Evolutionary conservation across 2,113 vertebrate species (phyloP).

Genomic region (Rhea americana): DNA sequence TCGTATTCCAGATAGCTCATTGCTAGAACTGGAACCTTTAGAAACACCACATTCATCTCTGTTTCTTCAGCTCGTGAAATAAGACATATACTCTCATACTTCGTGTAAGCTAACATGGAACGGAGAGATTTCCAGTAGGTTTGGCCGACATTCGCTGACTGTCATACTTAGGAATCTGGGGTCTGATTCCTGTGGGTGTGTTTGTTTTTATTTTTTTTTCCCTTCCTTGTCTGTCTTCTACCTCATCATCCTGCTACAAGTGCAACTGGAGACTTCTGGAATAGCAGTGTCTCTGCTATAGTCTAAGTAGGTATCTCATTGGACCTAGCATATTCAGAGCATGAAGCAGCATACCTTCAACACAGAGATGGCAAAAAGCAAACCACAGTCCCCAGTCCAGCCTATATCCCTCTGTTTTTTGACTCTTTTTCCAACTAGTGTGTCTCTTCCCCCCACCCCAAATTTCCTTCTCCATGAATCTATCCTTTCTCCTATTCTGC

Average conservation of each 20-base stretch:
- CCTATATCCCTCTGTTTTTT: background rate
- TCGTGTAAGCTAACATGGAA: background rate
- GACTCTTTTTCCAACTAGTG: background rate
- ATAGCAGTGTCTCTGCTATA: background rate
- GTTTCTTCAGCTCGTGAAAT: background rate
- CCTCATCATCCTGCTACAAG: background rate
- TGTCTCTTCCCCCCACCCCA: rapidly evolving
- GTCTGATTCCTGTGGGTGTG: background rate
- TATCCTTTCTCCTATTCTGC: background rate
- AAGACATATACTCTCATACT: background rate
- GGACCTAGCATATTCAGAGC: background rate
- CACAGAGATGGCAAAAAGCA: background rate
- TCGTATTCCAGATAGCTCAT: background rate
- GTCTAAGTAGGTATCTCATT: background rate
- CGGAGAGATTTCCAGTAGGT: background rate
- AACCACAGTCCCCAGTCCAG: background rate
- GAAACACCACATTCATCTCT: background rate
- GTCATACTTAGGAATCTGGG: background rate
- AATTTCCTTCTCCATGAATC: background rate
- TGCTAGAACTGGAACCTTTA: background rate
- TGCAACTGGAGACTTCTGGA: background rate
- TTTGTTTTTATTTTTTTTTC: background rate
- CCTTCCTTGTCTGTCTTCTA: background rate
- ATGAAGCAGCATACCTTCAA: background rate
- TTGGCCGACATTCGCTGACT: background rate